phyloP scores from a whole-genome alignment of 2,113 vertebrate species.

The Podocnemis expansa region DNA sequence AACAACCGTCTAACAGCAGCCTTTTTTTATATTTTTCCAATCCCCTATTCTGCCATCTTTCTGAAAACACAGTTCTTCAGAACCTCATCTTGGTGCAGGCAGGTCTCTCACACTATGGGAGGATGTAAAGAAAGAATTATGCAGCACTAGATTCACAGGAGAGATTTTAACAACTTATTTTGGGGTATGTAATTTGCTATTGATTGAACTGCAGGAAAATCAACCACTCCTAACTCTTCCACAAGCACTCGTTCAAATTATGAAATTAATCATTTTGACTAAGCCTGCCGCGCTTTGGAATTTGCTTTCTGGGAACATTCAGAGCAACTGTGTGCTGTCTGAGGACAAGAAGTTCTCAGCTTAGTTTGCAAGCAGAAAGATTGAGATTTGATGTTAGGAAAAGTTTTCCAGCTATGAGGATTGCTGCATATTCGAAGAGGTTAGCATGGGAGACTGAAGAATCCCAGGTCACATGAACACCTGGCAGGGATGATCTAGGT shows the following conservation, averaged over 20 bases:
- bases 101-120: accelerated
- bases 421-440: neutral
- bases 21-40: conserved; percentile 18
- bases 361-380: neutral
- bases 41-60: neutral
- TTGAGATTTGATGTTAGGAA: neutral
- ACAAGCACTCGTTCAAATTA: neutral
- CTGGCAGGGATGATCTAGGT: neutral
- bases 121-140: neutral
- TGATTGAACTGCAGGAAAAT: neutral
- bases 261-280: neutral
- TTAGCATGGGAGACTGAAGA: neutral
- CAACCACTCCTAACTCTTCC: neutral
- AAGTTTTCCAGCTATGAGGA: neutral
- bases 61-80: neutral
- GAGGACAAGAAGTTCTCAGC: neutral
- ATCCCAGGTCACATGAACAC: neutral
- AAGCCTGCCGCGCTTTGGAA: neutral
- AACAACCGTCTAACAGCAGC: conserved; percentile 27
- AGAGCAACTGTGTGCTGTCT: neutral
- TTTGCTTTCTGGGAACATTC: neutral
- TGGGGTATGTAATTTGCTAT: neutral
- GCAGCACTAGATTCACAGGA: neutral
- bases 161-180: neutral
- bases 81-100: neutral